phyloP scores from a whole-genome alignment of 2,113 vertebrate species.

The Myiagra hebetior region DNA sequence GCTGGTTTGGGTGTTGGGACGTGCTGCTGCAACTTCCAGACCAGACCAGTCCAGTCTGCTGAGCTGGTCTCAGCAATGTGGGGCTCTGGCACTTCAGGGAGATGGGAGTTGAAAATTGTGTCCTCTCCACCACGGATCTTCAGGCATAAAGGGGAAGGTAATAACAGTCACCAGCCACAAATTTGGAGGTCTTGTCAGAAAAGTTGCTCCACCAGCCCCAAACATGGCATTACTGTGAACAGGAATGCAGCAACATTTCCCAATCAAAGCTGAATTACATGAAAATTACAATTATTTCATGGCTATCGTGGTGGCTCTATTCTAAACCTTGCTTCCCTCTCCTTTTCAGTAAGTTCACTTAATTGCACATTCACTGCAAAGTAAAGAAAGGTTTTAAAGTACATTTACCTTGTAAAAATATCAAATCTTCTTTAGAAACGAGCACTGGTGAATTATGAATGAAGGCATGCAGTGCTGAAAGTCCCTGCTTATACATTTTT shows the following conservation, averaged over 20 bases:
- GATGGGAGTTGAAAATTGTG: fast-evolving
- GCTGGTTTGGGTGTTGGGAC: neutral
- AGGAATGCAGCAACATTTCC: neutral
- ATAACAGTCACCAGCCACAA: neutral
- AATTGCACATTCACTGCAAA: constrained; percentile 24
- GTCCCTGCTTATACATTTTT: constrained; percentile 64
- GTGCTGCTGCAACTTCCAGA: neutral
- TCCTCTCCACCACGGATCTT: neutral
- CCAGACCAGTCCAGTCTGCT: neutral
- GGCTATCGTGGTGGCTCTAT: neutral
- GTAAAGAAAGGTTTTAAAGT: constrained; percentile 59
- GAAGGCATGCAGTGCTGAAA: constrained; percentile 27
- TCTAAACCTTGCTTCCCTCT: neutral
- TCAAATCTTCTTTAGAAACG: constrained; percentile 36
- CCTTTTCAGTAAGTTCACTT: neutral
- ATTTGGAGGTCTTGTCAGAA: neutral
- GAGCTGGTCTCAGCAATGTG: neutral
- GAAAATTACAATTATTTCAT: neutral
- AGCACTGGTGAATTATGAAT: constrained; percentile 60
- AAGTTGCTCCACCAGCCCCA: neutral
- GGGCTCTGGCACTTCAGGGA: fast-evolving
- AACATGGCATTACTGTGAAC: neutral
- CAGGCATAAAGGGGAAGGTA: neutral
- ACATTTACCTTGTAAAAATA: constrained; percentile 58
- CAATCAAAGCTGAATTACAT: neutral